Evolutionary conservation across 2,888 invertebrate genomes (phyloP), one percentile per base, ranked within the genome.

Genomic region (Trichogramma evanescens): DNA sequence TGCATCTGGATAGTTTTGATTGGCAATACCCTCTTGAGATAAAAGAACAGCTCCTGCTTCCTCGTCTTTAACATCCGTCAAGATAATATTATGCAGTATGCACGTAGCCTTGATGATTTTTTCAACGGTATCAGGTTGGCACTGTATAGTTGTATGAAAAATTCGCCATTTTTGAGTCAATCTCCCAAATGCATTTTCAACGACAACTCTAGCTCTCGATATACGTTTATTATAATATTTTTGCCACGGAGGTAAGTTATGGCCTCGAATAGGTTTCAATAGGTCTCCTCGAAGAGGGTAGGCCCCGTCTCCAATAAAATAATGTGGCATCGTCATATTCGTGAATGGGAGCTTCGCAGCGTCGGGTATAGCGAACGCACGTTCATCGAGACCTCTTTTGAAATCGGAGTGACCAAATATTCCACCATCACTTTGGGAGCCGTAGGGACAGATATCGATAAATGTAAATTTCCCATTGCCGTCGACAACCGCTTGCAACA

Each of bases 401-500:
- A 26, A 26, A 26, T 26, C 26, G 26, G 26, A 26, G 26, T 26
- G 3, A 26, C 26, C 26, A 26, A 26, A 26, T 26, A 26, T 26
- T 2, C 2, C 26, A 26, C 26, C 26, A 26, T 26, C 26, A 26
- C 26, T 26, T 26, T 26, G 42, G 6, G 58, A 50, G 1, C 66
- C 68, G 45, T 65, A 61, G 7, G 58, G 50, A 42, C 68, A 67
- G 10, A 66, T 55, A 40, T 68, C 64, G 40, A 67, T 57, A 46
- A 59, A 38, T 5, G 62, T 64, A 48, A 69, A 68, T 46, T 56
- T 58, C 43, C 67, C 65, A 40, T 64, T 56, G 8, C 62, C 50
- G 54, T 69, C 66, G 38, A 55, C 62, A 3, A 49, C 46, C 7
- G 64, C 67, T 40, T 67, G 50, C 52, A 70, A 51, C 6, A 67